A percentile compares a stretch with the other conserved stretches of the same genome.
These are phyloP conservation scores for Temnopleurus reevesii DNA, from an alignment of 53 echinoderm and acorn worm species.

Conservation along the genomic window DNA sequence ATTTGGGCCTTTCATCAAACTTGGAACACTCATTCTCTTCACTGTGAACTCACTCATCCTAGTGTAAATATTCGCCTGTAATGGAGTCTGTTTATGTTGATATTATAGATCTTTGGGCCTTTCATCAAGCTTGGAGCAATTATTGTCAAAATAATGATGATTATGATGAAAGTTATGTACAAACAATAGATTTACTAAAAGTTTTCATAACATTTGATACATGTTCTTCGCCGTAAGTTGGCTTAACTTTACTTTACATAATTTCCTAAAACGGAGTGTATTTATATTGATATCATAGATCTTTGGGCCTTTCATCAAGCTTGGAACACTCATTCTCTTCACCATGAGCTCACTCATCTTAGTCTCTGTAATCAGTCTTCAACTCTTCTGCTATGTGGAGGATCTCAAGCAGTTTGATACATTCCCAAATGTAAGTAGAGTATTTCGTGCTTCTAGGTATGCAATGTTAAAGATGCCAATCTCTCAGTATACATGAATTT, in stretches of 20 bases:
- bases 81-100: neutral
- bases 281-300: slow-evolving; percentile 58
- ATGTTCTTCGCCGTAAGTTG: no score
- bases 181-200: no score
- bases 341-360: slow-evolving; percentile 93
- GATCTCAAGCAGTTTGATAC: slow-evolving; percentile 79
- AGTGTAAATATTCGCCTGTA: no score
- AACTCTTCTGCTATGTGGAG: slow-evolving; percentile 88
- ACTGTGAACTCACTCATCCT: slow-evolving; percentile 92
- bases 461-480: no score
- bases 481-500: no score
- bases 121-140: slow-evolving; percentile 91
- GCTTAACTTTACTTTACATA: no score
- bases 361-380: slow-evolving; percentile 95
- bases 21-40: slow-evolving; percentile 92
- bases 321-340: slow-evolving; percentile 92
- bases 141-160: no score
- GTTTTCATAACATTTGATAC: no score
- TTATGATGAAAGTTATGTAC: no score
- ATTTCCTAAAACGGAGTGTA: no score
- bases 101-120: slow-evolving; percentile 87
- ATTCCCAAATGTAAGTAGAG: slow-evolving; percentile 77
- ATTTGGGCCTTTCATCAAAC: slow-evolving; percentile 92
- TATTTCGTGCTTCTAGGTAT: no score
- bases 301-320: slow-evolving; percentile 92